Conservation (phyloP, 2,113 vertebrate species). For the Actinemys pallida region DNA sequence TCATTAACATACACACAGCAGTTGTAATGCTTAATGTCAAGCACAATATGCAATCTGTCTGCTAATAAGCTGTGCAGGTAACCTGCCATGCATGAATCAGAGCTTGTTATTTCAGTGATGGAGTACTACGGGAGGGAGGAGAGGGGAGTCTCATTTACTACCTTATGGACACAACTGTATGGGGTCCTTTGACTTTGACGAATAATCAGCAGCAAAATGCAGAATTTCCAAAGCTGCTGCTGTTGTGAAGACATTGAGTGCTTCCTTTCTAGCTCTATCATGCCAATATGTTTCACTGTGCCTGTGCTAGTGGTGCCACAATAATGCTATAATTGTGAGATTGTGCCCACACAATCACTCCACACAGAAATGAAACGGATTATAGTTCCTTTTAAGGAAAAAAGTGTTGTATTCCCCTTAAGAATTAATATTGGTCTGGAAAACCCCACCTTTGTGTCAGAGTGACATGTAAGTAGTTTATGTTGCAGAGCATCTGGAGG, state of each 20-base stretch:
- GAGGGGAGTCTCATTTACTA: not conserved
- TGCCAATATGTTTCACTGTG: not conserved
- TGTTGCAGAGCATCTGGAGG: not conserved
- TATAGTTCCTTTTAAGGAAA: not conserved
- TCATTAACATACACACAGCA: constrained; percentile 22
- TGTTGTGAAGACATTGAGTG: not conserved
- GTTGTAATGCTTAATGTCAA: constrained; percentile 5
- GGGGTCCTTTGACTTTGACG: not conserved
- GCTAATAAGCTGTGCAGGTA: constrained; percentile 19
- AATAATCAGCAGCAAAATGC: not conserved
- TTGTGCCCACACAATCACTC: not conserved
- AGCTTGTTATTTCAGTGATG: constrained; percentile 22
- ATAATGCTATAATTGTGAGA: not conserved
- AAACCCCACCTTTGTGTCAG: not conserved
- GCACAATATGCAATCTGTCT: constrained; percentile 5
- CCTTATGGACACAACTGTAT: not conserved
- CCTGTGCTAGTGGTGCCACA: not conserved
- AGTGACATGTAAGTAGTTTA: not conserved
- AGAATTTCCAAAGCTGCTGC: not conserved
- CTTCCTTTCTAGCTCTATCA: not conserved
- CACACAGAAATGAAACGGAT: not conserved
- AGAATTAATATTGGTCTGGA: not conserved
- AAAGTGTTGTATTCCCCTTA: not conserved
- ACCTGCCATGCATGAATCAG: constrained; percentile 18
- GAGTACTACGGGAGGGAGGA: not conserved